These are phyloP conservation scores for Disparrhopalites patrizii DNA, from an alignment of 2,888 invertebrate genomes.

Conservation along the genomic window DNA sequence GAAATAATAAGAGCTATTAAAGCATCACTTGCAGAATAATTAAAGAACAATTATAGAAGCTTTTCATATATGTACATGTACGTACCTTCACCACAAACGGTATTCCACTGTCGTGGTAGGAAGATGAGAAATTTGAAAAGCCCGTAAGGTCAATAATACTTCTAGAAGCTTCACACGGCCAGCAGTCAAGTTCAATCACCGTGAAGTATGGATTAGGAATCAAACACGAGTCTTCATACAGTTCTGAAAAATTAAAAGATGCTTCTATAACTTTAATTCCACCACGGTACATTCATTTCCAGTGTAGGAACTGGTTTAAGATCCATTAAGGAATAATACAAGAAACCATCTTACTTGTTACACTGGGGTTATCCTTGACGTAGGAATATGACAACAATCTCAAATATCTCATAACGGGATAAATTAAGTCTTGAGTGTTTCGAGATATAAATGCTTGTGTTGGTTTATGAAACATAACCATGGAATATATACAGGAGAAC, in stretches of 20 bases:
- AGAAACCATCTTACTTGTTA: constrained; percentile 60
- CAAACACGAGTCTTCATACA: constrained; percentile 80
- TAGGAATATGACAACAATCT: constrained; percentile 72
- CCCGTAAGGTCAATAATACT: constrained; percentile 65
- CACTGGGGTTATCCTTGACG: constrained; percentile 66
- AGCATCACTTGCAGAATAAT: background rate
- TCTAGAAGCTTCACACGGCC: constrained; percentile 70
- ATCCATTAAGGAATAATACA: background rate
- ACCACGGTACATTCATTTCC: background rate
- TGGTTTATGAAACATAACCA: constrained; percentile 60
- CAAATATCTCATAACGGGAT: constrained; percentile 71
- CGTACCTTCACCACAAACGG: constrained; percentile 58
- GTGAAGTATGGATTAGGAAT: constrained; percentile 78
- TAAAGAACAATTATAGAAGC: no score
- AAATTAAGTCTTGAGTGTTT: constrained; percentile 73
- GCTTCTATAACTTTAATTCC: background rate
- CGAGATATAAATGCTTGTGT: constrained; percentile 65
- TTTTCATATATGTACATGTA: background rate
- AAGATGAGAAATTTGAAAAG: constrained; percentile 56
- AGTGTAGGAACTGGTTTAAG: no score
- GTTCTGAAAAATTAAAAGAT: constrained; percentile 57
- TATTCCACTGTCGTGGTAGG: constrained; percentile 56
- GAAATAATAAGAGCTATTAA: constrained; percentile 10
- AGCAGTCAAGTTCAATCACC: constrained; percentile 77
- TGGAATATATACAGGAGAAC: constrained; percentile 53